Conservation (phyloP, 1,140 invertebrate genomes). For the Diorhabda carinulata region DNA sequence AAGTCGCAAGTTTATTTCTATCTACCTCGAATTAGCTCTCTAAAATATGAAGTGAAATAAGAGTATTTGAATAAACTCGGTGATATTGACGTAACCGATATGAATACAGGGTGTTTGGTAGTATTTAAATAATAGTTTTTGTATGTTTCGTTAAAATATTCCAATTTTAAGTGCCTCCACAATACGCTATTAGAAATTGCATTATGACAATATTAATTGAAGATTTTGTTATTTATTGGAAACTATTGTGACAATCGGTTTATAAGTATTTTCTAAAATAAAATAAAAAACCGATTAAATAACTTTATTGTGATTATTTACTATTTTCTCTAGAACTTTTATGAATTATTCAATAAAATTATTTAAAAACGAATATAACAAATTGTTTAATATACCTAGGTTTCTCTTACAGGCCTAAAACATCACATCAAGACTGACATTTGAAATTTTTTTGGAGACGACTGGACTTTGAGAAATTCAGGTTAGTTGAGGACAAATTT, state of each 20-base stretch:
- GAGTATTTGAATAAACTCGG: too few species aligned
- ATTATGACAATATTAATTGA: conserved; percentile 24
- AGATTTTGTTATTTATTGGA: conserved; percentile 12
- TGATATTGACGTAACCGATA: background rate
- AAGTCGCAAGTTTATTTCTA: too few species aligned
- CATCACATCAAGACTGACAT: conserved; percentile 47
- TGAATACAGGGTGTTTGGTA: background rate
- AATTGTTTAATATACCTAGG: conserved; percentile 40
- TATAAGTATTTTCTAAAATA: conserved; percentile 20
- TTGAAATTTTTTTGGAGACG: conserved; percentile 49
- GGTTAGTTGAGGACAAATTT: conserved; percentile 48
- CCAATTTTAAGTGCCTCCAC: conserved; percentile 28
- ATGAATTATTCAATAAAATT: conserved; percentile 33
- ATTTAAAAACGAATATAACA: conserved; percentile 25
- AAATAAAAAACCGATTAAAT: conserved; percentile 18
- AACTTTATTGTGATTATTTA: conserved; percentile 31
- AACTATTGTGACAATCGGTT: conserved; percentile 29
- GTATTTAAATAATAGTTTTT: background rate
- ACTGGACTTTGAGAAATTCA: conserved; percentile 47
- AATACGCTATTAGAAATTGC: conserved; percentile 24
- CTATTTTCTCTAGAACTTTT: conserved; percentile 31
- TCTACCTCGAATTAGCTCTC: too few species aligned
- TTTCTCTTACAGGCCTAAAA: conserved; percentile 48
- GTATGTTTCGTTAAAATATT: background rate
- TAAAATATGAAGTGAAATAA: too few species aligned